A percentile compares a stretch with the other conserved stretches of the same genome.
Conservation (phyloP, 2,888 invertebrate genomes). For the Junonia oenone region DNA sequence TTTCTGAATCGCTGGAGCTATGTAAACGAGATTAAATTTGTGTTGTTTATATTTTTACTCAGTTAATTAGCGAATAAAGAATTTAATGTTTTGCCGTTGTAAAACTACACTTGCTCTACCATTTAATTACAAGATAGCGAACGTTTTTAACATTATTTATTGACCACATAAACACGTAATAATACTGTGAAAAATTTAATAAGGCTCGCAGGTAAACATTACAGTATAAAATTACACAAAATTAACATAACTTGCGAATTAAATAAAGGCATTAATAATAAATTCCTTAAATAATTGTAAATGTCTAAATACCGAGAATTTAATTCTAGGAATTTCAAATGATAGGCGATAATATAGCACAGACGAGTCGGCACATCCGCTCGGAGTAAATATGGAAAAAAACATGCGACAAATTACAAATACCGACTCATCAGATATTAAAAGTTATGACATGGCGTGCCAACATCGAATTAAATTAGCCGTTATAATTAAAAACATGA, state of each 20-base stretch:
- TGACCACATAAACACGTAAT: neutral
- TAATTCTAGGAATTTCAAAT: neutral
- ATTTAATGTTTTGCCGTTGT: neutral
- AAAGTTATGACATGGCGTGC: conserved; percentile 30
- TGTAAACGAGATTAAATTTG: neutral
- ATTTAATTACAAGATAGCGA: neutral
- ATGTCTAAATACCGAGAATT: neutral
- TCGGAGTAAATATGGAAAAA: conserved; percentile 4
- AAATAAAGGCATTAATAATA: conserved; percentile 3
- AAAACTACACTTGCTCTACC: neutral
- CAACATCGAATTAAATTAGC: conserved; percentile 32
- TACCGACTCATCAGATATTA: conserved; percentile 24
- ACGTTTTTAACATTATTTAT: neutral
- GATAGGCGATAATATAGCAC: neutral
- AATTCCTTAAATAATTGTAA: neutral
- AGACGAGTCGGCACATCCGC: conserved; percentile 4
- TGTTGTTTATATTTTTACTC: neutral
- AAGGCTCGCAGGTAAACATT: neutral
- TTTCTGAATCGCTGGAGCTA: neutral
- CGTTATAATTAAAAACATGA: conserved; percentile 43
- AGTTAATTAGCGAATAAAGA: neutral
- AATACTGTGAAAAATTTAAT: neutral
- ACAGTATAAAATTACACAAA: neutral
- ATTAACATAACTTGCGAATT: neutral
- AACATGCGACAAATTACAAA: conserved; percentile 21